These are phyloP conservation scores for Clavelina lepadiformis DNA, from an alignment of 23 tunicate species.

Conservation along the genomic window DNA sequence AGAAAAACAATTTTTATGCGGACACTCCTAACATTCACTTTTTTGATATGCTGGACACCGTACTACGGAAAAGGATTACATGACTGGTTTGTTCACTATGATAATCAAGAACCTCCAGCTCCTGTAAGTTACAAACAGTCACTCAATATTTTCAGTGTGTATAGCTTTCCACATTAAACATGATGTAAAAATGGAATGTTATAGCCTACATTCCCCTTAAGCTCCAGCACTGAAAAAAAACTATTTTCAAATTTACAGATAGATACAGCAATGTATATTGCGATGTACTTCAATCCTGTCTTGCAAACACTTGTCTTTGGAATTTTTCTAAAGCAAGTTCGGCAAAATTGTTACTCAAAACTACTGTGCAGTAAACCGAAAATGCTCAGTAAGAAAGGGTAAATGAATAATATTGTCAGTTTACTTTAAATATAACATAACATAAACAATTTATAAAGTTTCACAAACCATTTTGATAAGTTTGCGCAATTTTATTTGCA, in stretches of 20 bases:
- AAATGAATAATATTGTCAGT: conserved; percentile 5
- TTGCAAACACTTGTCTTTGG: conserved; percentile 63
- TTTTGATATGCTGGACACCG: not conserved
- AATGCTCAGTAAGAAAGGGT: conserved; percentile 15
- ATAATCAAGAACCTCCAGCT: no score
- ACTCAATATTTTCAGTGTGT: no score
- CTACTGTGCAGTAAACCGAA: conserved; percentile 11
- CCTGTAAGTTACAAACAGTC: no score
- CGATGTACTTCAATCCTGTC: conserved; percentile 53
- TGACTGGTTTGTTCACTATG: no score
- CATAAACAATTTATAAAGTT: no score
- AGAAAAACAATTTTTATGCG: not conserved
- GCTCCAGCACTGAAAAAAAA: no score
- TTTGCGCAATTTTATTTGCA: no score
- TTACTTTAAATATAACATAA: not conserved
- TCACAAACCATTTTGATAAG: no score
- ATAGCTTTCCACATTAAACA: no score
- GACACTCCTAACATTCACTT: not conserved
- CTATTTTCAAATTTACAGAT: no score
- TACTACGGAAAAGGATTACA: not conserved
- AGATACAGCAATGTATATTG: conserved; percentile 34
- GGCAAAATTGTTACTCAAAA: conserved; percentile 9
- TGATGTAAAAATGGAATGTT: no score
- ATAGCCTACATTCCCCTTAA: no score
- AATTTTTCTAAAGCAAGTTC: conserved; percentile 39